These are phyloP conservation scores for Mellilla xanthometata DNA, from an alignment of 2,888 invertebrate genomes.

Conservation along the genomic window DNA sequence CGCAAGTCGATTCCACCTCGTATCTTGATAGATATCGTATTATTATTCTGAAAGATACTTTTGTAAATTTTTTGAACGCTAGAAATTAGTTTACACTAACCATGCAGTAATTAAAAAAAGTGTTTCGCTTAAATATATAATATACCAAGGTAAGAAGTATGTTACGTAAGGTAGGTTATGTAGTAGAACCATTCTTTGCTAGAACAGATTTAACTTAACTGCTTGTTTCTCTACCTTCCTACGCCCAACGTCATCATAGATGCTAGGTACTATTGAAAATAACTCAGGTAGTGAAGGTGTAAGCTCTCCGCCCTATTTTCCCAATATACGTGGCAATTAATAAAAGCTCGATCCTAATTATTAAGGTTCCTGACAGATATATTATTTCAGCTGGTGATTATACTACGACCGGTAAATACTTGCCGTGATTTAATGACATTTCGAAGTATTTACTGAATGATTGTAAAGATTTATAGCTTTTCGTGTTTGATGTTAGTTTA, in stretches of 20 bases:
- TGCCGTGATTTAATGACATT: slow-evolving; percentile 22
- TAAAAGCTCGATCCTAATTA: slow-evolving; percentile 54
- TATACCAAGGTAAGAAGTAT: no score
- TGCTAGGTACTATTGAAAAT: neutral
- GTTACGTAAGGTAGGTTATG: no score
- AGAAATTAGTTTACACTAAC: no score
- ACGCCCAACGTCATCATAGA: no score
- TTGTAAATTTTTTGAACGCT: no score
- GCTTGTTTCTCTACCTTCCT: no score
- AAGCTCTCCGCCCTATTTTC: slow-evolving; percentile 35
- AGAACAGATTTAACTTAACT: no score
- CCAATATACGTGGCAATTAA: slow-evolving; percentile 48
- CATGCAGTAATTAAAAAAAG: no score
- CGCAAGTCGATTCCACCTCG: slow-evolving; percentile 5
- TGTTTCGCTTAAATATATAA: no score
- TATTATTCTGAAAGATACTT: slow-evolving; percentile 1
- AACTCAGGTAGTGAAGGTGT: neutral
- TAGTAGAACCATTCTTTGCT: no score
- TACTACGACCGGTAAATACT: slow-evolving; percentile 1
- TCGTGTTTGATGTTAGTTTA: slow-evolving; percentile 50
- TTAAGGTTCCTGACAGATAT: slow-evolving; percentile 54
- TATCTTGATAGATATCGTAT: slow-evolving; percentile 6
- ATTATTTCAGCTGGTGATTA: slow-evolving; percentile 47
- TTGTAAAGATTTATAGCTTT: slow-evolving; percentile 40
- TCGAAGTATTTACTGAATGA: slow-evolving; percentile 34